phyloP scores from a whole-genome alignment of 2,888 invertebrate genomes.

The Acanthosepion pharaonis region DNA sequence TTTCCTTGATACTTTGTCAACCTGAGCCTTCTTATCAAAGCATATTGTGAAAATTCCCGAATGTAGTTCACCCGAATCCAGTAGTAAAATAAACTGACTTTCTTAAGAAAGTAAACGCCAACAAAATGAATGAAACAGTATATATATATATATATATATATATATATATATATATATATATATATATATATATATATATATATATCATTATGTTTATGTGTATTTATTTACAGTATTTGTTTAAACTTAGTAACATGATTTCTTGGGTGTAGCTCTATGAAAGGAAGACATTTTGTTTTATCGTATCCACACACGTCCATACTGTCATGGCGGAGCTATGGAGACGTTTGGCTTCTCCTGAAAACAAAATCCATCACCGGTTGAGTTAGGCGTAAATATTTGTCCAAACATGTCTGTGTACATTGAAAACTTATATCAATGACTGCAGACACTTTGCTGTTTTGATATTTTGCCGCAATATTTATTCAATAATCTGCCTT shows the following conservation, averaged over 20 bases:
- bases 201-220: background rate
- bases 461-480: slow-evolving; percentile 23
- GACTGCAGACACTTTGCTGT: slow-evolving; percentile 33
- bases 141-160: background rate
- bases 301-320: slow-evolving; percentile 10
- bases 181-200: no score
- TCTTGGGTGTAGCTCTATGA: background rate
- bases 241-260: background rate
- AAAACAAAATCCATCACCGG: slow-evolving; percentile 2
- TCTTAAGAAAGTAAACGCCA: background rate
- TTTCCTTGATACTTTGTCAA: background rate
- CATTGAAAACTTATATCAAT: slow-evolving; percentile 33
- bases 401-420: background rate
- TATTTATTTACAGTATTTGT: background rate
- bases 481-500: background rate
- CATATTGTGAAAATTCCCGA: background rate
- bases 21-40: background rate
- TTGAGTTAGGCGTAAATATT: slow-evolving; percentile 21
- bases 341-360: background rate
- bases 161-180: background rate
- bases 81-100: background rate
- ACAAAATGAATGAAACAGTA: background rate
- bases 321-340: background rate
- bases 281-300: background rate
- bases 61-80: slow-evolving; percentile 7